Percentiles rank a stretch among this genome's conserved stretches.
Conservation (phyloP, 1,140 invertebrate genomes). For the Lamellibrachia luymesi region DNA sequence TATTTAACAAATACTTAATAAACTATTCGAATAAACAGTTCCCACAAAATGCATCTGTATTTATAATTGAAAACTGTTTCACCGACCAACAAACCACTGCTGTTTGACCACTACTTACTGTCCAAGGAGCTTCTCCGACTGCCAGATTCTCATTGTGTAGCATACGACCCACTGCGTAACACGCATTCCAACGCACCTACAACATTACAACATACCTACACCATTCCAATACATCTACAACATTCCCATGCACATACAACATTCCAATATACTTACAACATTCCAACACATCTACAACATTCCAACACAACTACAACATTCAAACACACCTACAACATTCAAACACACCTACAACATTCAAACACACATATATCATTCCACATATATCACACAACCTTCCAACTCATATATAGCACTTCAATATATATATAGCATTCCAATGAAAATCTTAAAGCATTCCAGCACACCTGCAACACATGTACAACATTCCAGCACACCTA, state of each 20-base stretch:
- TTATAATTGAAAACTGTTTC: background rate
- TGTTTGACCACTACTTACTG: constrained; percentile 50
- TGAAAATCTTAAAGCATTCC: background rate
- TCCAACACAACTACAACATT: too few relatives aligned
- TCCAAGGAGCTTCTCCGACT: constrained; percentile 59
- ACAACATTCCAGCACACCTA: background rate
- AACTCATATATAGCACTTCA: background rate
- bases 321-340: background rate
- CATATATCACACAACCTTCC: background rate
- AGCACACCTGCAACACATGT: background rate
- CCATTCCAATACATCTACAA: background rate
- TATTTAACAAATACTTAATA: background rate
- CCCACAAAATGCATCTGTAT: background rate
- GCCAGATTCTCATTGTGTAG: constrained; percentile 68
- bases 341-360: background rate
- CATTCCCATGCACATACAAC: background rate
- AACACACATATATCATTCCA: background rate
- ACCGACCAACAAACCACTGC: background rate
- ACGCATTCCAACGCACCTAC: constrained; percentile 84
- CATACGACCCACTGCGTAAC: constrained; percentile 78
- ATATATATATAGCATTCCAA: background rate
- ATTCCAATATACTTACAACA: background rate
- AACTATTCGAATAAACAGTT: background rate
- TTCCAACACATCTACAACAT: background rate
- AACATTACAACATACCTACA: constrained; percentile 28